These are phyloP conservation scores for Heliconius hortense DNA, from an alignment of 2,888 invertebrate species.

Conservation along the genomic window DNA sequence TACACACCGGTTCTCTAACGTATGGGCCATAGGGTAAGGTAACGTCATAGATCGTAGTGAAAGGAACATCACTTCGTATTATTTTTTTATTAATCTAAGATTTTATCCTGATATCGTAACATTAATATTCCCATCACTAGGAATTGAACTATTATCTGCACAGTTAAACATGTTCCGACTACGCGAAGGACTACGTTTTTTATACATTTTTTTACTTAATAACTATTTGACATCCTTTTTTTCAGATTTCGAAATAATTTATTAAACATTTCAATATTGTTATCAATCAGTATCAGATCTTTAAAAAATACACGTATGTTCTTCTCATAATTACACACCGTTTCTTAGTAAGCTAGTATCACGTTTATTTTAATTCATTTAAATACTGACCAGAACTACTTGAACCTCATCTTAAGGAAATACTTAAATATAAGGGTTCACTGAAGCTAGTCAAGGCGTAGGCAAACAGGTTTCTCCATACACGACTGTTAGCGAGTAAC, in stretches of 20 bases:
- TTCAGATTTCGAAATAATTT: neutral
- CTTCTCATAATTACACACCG: neutral
- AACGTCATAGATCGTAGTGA: too few relatives aligned
- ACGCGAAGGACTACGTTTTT: too few relatives aligned
- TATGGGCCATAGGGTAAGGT: neutral
- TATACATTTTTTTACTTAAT: too few relatives aligned
- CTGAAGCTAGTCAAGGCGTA: neutral
- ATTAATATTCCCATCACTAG: neutral
- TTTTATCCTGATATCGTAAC: neutral
- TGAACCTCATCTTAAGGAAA: neutral
- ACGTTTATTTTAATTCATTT: constrained; percentile 1
- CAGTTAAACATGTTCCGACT: too few relatives aligned
- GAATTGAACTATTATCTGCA: neutral
- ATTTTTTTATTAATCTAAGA: too few relatives aligned
- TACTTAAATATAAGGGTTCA: neutral
- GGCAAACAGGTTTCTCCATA: constrained; percentile 3
- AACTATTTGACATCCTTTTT: neutral
- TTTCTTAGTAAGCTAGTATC: neutral
- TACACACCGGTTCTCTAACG: neutral
- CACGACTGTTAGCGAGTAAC: neutral
- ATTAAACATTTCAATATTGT: neutral
- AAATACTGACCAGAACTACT: neutral
- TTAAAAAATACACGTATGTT: neutral
- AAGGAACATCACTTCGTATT: too few relatives aligned
- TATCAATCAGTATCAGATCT: neutral